A percentile compares a stretch with the other conserved stretches of the same genome.
phyloP scores from a whole-genome alignment of 2,888 invertebrate species.

The Iphiclides podalirius region DNA sequence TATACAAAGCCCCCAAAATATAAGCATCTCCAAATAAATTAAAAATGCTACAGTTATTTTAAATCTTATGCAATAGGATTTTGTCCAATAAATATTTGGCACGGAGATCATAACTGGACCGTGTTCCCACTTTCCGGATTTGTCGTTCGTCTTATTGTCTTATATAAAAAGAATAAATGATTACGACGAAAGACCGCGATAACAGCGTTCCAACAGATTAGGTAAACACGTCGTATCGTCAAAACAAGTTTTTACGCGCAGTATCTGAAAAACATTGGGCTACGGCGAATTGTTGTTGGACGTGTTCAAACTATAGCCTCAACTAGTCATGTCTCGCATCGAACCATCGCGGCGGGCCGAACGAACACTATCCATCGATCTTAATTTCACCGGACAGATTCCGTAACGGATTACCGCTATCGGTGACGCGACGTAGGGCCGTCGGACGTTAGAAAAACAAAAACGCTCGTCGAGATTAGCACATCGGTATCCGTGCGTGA shows the following conservation, averaged over 20 bases:
- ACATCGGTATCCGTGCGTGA: constrained; percentile 10
- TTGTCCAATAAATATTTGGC: too few relatives aligned
- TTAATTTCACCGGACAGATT: constrained; percentile 1
- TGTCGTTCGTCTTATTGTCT: background rate
- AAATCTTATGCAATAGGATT: too few relatives aligned
- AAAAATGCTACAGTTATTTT: background rate
- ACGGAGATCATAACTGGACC: too few relatives aligned
- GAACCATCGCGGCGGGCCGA: constrained; percentile 4
- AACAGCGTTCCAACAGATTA: constrained; percentile 1
- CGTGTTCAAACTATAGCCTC: constrained; percentile 1
- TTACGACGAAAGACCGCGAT: background rate
- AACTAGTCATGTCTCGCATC: constrained; percentile 1
- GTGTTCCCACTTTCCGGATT: too few relatives aligned
- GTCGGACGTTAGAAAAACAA: constrained; percentile 2
- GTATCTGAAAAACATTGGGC: constrained; percentile 1
- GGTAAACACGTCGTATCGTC: background rate
- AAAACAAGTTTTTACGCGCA: background rate
- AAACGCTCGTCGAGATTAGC: constrained; percentile 8
- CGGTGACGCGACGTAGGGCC: background rate
- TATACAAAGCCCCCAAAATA: background rate
- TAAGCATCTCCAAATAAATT: background rate
- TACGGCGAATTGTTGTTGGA: constrained; percentile 1
- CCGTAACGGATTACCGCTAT: constrained; percentile 9
- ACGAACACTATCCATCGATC: constrained; percentile 1
- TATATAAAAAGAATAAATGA: background rate